Base-by-base conservation (phyloP, 2,113 vertebrate genomes). In the Gobius niger region DNA sequence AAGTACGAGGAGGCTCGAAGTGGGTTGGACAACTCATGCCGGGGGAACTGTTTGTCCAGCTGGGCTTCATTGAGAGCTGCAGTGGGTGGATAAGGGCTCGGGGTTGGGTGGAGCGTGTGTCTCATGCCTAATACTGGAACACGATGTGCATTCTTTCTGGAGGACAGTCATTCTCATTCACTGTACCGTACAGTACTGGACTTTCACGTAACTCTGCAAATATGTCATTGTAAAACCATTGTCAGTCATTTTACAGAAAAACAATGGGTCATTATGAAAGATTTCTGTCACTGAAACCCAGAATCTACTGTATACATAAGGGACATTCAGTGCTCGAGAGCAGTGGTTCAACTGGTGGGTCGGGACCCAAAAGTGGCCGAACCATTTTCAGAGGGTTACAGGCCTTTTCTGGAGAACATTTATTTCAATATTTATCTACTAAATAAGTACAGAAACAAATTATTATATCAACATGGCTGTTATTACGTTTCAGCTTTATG, bases 41-140 rank as follows among this genome's bases (percentile, higher is more conserved):
- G 44, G 68, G 61, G 44, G 34, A 59, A 34, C 6, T 53, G 65
- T 84, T 82, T 84, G 19, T 72, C 40, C 81, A 87, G 81, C 75
- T 82, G 78, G 65, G 72, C 34, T 41, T 53, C 0, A 60, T n/a
- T 73, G 65, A 63, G 76, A 53, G 40, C 9, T 65, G 44, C 41
- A 74, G n/a, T 66, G 70, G 63, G 66, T 76, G 78, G 61, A 78
- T n/a, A 44, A 51, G 69, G 70, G 64, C 70, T 44, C 19, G 6
- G 67, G 65, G 65, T 16, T 12, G 11, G 11, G 59, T 47, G 69
- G 68, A 66, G 75, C 53, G 18, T 18, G 10, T 71, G 12, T 71
- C 60, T 56, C 53, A 61, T 62, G 68, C 7, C 47, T 63, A n/a
- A 62, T n/a, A 70, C 9, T 63, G 18, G 7, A 64, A 67, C 46